phyloP scores from a whole-genome alignment of 2,797 vertebrate genomes.

The Channallabes apus region DNA sequence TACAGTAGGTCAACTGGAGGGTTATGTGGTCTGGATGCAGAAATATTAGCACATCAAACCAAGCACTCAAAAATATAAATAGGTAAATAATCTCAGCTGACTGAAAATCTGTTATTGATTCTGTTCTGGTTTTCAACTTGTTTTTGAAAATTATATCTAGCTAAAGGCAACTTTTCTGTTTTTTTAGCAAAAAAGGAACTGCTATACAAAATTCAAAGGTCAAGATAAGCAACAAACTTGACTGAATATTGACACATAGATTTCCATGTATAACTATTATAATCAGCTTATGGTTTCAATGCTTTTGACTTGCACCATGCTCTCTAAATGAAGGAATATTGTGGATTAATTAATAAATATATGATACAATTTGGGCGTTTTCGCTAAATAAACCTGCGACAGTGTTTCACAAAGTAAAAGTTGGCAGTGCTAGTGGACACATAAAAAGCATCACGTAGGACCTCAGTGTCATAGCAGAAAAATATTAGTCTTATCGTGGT shows the following conservation, averaged over 20 bases:
- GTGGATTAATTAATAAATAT: no score
- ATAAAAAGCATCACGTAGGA: background rate
- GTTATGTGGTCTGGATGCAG: background rate
- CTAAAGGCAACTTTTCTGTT: no score
- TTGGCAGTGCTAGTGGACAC: background rate
- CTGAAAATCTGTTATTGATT: background rate
- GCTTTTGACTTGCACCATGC: no score
- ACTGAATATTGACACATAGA: no score
- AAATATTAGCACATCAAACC: background rate
- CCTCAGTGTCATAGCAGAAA: background rate
- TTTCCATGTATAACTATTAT: no score
- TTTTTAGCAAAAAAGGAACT: no score
- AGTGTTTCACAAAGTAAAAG: background rate
- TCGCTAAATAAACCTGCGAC: background rate
- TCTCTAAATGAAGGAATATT: no score
- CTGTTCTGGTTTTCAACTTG: background rate
- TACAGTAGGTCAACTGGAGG: background rate
- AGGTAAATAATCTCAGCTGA: no score
- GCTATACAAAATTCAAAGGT: no score
- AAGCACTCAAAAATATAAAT: background rate
- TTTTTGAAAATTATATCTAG: no score
- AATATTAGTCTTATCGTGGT: background rate
- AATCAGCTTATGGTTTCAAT: no score
- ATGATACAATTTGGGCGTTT: background rate
- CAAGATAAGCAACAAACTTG: no score